Evolutionary conservation across 2,888 invertebrate species (phyloP).

Genomic region (Atherix ibis): DNA sequence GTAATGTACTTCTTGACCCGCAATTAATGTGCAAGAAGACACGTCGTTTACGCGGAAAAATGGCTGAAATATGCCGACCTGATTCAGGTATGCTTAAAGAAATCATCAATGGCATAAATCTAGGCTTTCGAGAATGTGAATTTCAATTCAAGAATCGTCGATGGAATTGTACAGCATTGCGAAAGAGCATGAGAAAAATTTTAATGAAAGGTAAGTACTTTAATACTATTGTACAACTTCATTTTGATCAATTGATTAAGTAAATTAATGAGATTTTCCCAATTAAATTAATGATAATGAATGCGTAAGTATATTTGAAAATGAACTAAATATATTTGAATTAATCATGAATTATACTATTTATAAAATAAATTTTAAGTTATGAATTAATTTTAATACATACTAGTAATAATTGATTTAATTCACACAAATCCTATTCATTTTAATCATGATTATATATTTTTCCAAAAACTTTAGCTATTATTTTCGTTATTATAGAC

Average conservation of each 20-base stretch:
- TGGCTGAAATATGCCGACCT: constrained; percentile 70
- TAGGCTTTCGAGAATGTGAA: constrained; percentile 75
- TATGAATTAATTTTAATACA: too few relatives aligned
- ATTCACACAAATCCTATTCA: too few relatives aligned
- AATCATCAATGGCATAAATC: constrained; percentile 66
- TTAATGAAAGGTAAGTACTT: constrained; percentile 58
- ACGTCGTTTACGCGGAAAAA: constrained; percentile 56
- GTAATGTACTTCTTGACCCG: constrained; percentile 79
- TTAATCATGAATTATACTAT: too few relatives aligned
- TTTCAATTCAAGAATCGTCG: constrained; percentile 69
- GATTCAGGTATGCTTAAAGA: constrained; percentile 67
- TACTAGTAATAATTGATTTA: too few relatives aligned
- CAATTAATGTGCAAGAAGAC: constrained; percentile 78
- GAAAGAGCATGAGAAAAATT: constrained; percentile 69
- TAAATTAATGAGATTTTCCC: too few relatives aligned
- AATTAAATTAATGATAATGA: neutral
- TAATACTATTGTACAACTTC: too few relatives aligned
- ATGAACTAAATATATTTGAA: too few relatives aligned
- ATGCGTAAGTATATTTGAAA: neutral
- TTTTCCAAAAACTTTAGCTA: too few relatives aligned
- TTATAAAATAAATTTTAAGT: too few relatives aligned
- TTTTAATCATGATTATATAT: too few relatives aligned
- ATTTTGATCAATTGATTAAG: too few relatives aligned
- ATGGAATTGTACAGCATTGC: constrained; percentile 79
- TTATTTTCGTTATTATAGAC: too few relatives aligned